These are phyloP conservation scores for Clavelina lepadiformis DNA, from an alignment of 23 tunicate genomes.

Conservation along the genomic window DNA sequence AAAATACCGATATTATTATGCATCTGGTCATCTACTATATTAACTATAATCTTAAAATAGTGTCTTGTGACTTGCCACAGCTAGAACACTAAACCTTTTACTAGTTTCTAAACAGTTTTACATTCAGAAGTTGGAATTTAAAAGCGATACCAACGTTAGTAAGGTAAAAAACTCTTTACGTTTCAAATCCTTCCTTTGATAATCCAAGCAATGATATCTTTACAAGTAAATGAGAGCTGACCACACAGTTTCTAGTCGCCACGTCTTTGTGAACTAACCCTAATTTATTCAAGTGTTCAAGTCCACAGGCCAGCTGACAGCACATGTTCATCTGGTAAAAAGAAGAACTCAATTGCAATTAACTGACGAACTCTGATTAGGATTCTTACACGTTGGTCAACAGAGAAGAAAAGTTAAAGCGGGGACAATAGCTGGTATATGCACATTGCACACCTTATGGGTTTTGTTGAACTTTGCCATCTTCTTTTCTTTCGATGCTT, in stretches of 20 bases:
- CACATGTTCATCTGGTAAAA: constrained; percentile 89
- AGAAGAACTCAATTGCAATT: too few relatives aligned
- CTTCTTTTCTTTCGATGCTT: constrained; percentile 61
- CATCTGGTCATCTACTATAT: too few relatives aligned
- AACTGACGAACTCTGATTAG: too few relatives aligned
- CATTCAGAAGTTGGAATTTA: background rate
- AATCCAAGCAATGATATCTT: constrained; percentile 68
- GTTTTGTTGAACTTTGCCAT: constrained; percentile 63
- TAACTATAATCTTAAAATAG: too few relatives aligned
- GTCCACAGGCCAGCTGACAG: constrained; percentile 77
- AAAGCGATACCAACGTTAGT: background rate
- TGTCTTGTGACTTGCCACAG: too few relatives aligned
- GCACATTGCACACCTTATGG: constrained; percentile 35
- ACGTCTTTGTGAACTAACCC: constrained; percentile 68
- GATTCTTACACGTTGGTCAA: too few relatives aligned
- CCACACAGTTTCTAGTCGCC: constrained; percentile 89
- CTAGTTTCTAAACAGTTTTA: background rate
- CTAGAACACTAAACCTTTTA: too few relatives aligned
- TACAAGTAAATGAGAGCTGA: constrained; percentile 79
- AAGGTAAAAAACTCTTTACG: too few relatives aligned
- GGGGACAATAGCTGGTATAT: background rate
- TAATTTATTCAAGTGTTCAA: constrained; percentile 61
- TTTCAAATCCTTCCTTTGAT: constrained; percentile 67
- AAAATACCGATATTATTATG: too few relatives aligned
- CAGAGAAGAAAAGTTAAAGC: too few relatives aligned